phyloP scores from a whole-genome alignment of 64 coral and sea anemone genomes.

The Exaiptasia diaphana region DNA sequence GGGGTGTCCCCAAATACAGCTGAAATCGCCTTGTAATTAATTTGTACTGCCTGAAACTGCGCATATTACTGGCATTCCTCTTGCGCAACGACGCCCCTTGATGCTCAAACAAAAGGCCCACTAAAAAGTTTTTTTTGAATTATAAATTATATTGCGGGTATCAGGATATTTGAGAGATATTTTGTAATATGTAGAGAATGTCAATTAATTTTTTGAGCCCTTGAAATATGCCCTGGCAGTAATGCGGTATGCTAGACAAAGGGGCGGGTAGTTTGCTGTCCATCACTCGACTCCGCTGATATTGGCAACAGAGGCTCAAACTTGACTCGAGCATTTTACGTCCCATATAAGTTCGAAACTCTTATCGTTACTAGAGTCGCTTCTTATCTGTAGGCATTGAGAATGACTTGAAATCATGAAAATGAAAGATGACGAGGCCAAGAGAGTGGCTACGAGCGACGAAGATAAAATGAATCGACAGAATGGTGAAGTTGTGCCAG shows the following conservation, averaged over 20 bases:
- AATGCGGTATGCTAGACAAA: slow-evolving; percentile 61
- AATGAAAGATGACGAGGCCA: slow-evolving; percentile 97
- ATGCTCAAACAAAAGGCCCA: no score
- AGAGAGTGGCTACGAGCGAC: slow-evolving; percentile 75
- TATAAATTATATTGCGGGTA: no score
- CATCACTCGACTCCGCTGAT: slow-evolving; percentile 63
- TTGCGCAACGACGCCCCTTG: no score
- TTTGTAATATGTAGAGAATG: no score
- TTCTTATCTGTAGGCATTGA: slow-evolving; percentile 15
- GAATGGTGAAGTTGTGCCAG: slow-evolving; percentile 66
- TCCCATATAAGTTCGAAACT: slow-evolving; percentile 34
- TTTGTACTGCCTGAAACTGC: no score
- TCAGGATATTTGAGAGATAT: no score
- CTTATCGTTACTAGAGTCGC: background rate
- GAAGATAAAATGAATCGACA: slow-evolving; percentile 67
- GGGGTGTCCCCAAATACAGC: slow-evolving; percentile 71
- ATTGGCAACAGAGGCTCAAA: slow-evolving; percentile 65
- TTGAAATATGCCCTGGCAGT: slow-evolving; percentile 25
- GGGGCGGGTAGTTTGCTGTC: slow-evolving; percentile 74
- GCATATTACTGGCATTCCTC: no score
- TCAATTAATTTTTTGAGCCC: no score
- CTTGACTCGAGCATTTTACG: slow-evolving; percentile 51
- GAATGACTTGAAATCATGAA: slow-evolving; percentile 81
- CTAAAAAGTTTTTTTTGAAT: no score
- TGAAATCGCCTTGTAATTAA: slow-evolving; percentile 72